Evolutionary conservation across 37 sponge, comb jelly and placozoan genomes (phyloP).

Genomic region (Geodia barretti): DNA sequence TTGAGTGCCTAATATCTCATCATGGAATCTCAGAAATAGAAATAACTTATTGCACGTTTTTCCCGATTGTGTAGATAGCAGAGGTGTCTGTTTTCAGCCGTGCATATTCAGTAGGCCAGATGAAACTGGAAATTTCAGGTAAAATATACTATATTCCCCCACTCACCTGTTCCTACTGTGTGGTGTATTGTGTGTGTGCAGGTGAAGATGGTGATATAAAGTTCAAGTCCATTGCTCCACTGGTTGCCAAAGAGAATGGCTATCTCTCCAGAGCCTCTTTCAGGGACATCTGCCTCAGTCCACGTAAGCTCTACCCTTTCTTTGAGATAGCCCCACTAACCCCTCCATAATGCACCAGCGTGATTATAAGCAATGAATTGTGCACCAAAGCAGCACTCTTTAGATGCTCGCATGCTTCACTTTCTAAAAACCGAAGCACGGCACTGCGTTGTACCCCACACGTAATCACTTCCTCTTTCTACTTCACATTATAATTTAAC

Average conservation of each 20-base stretch:
- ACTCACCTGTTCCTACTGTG: background rate
- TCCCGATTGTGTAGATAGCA: slow-evolving; percentile 36
- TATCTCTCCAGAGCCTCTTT: slow-evolving; percentile 68
- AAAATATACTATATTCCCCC: background rate
- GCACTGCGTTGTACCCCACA: background rate
- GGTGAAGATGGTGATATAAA: slow-evolving; percentile 53
- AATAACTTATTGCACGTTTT: background rate
- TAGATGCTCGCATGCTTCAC: background rate
- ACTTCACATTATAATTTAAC: background rate
- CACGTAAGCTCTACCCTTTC: too few species aligned
- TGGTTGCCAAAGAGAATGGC: slow-evolving; percentile 51
- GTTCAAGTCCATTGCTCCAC: slow-evolving; percentile 22
- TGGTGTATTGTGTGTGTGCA: too few species aligned
- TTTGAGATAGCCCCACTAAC: background rate
- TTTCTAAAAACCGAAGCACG: background rate
- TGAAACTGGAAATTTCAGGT: slow-evolving; percentile 57
- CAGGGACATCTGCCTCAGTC: slow-evolving; percentile 46
- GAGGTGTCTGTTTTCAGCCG: slow-evolving; percentile 58
- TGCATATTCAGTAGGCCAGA: slow-evolving; percentile 41
- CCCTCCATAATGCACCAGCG: too few species aligned
- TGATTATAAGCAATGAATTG: background rate
- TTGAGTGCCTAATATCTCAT: background rate
- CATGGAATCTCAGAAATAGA: background rate
- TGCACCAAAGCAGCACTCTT: background rate
- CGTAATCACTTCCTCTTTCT: background rate